Evolutionary conservation across 2,888 invertebrate genomes (phyloP).

Genomic region (Athetis lepigone): DNA sequence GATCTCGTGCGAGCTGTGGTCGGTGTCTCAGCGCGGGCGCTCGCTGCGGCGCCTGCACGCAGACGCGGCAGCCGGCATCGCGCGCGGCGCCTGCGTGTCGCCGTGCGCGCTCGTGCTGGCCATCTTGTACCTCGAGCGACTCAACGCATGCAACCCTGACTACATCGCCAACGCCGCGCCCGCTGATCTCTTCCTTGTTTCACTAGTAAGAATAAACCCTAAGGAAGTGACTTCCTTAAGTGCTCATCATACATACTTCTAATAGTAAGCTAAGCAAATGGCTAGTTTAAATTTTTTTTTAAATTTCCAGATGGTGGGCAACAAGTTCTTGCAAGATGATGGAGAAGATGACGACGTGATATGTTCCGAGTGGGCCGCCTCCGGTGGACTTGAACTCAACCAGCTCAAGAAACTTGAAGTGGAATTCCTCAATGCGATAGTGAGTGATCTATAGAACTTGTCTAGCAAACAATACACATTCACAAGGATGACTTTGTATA

Average conservation of each 20-base stretch:
- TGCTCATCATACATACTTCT: too few relatives aligned
- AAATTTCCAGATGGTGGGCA: slow-evolving; percentile 97
- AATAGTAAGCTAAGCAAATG: too few relatives aligned
- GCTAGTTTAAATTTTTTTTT: too few relatives aligned
- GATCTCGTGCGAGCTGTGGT: slow-evolving; percentile 96
- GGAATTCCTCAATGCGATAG: slow-evolving; percentile 97
- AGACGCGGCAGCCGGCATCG: slow-evolving; percentile 94
- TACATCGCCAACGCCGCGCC: slow-evolving; percentile 96
- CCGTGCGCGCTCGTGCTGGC: slow-evolving; percentile 98
- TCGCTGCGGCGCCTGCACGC: slow-evolving; percentile 94
- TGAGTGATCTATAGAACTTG: slow-evolving; percentile 84
- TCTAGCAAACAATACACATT: slow-evolving; percentile 8
- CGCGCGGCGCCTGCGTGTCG: slow-evolving; percentile 95
- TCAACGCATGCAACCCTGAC: slow-evolving; percentile 95
- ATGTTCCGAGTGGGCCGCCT: slow-evolving; percentile 97
- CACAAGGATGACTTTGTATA: too few relatives aligned
- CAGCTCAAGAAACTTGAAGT: slow-evolving; percentile 95
- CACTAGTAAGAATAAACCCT: slow-evolving; percentile 92
- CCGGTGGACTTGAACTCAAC: slow-evolving; percentile 94
- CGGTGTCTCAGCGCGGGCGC: slow-evolving; percentile 93
- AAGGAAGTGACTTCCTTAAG: neutral
- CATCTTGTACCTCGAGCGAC: slow-evolving; percentile 97
- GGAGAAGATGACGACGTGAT: slow-evolving; percentile 97
- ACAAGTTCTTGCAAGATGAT: slow-evolving; percentile 98
- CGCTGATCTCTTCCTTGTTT: slow-evolving; percentile 98